Conservation (phyloP, 2,113 vertebrate genomes). For the Ursus arctos region DNA sequence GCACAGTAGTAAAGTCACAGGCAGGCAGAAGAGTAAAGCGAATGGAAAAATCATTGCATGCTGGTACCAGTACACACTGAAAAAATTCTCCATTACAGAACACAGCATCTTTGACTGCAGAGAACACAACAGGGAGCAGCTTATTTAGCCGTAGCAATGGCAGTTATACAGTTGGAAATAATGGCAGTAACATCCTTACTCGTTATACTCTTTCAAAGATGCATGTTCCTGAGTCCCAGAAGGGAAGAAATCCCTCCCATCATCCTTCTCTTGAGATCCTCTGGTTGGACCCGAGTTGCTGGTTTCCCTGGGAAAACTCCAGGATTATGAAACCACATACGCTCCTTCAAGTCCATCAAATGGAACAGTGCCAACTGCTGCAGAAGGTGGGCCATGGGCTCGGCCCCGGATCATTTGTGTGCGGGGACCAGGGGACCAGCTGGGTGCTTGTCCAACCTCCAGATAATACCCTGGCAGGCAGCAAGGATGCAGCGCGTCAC, state of each 20-base stretch:
- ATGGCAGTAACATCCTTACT: not conserved
- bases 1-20: not conserved
- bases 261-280: not conserved
- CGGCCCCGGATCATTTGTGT: rapidly evolving
- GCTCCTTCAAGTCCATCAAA: too few species aligned
- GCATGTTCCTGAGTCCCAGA: not conserved
- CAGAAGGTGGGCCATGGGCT: not conserved
- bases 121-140: not conserved
- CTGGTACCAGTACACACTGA: not conserved
- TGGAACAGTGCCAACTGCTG: not conserved
- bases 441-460: not conserved
- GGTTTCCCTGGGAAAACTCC: not conserved
- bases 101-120: not conserved
- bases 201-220: not conserved
- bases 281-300: not conserved
- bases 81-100: not conserved
- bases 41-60: not conserved
- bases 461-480: not conserved
- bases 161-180: not conserved
- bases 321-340: not conserved
- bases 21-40: slow-evolving; percentile 12
- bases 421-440: not conserved
- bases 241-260: not conserved
- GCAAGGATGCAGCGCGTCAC: not conserved
- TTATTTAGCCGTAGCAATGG: not conserved